These are phyloP conservation scores for Premnoplex brunnescens DNA, from an alignment of 2,797 vertebrate species.

Conservation along the genomic window DNA sequence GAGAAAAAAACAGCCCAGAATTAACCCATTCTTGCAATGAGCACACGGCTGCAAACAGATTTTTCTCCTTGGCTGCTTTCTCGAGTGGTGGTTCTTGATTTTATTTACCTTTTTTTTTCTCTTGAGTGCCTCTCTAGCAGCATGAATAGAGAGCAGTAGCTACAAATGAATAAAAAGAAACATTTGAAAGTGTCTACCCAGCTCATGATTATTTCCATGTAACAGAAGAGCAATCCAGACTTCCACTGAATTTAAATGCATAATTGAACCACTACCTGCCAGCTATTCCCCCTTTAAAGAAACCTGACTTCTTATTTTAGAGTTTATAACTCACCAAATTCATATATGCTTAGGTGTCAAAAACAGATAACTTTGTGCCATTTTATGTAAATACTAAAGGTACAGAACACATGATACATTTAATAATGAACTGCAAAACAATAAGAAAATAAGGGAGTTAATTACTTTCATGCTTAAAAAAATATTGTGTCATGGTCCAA, in stretches of 20 bases:
- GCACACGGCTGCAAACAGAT: neutral
- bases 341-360: neutral
- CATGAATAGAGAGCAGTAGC: neutral
- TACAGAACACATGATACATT: neutral
- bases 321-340: neutral
- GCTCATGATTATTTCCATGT: neutral
- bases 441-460: neutral
- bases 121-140: neutral
- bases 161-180: neutral
- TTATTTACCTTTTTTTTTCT: neutral
- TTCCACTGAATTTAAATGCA: neutral
- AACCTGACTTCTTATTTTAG: neutral
- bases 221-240: neutral
- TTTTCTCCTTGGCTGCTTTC: neutral
- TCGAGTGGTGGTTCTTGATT: neutral
- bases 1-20: conserved; percentile 20
- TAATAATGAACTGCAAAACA: neutral
- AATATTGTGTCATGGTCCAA: neutral
- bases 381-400: neutral
- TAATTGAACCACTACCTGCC: neutral
- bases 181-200: neutral
- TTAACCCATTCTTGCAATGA: conserved; percentile 46
- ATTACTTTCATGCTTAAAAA: neutral
- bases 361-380: neutral
- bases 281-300: neutral